Conservation (phyloP, 2,113 vertebrate species). For the Marmota monax region DNA sequence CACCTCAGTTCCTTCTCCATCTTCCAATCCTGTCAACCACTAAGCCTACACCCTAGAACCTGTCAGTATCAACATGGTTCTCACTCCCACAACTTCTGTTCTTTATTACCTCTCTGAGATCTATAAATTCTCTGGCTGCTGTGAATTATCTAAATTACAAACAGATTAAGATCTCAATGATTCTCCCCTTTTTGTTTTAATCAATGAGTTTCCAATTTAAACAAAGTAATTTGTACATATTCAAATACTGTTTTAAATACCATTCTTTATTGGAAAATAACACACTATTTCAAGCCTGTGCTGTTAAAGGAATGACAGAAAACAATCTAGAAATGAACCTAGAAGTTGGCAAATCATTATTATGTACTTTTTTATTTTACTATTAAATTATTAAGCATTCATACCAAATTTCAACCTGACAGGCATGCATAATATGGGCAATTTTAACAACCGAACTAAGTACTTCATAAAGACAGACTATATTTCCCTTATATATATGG, state of each 20-base stretch:
- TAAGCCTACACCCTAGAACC: neutral
- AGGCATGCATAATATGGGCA: neutral
- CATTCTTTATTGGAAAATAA: neutral
- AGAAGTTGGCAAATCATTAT: neutral
- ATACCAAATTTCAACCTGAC: neutral
- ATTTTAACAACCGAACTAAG: neutral
- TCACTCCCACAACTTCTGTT: neutral
- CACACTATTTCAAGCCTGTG: neutral
- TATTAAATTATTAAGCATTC: neutral
- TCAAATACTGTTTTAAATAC: neutral
- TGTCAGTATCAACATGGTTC: neutral
- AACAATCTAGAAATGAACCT: neutral
- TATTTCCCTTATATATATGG: neutral
- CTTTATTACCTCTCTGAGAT: neutral
- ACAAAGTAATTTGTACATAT: conserved; percentile 30
- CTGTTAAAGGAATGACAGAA: neutral
- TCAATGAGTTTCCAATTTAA: neutral
- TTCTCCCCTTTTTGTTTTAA: neutral
- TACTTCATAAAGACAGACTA: neutral
- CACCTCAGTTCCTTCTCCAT: neutral
- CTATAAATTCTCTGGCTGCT: neutral
- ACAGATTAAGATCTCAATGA: neutral
- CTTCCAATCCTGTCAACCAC: neutral
- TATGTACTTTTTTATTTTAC: neutral
- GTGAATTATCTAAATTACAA: neutral